A percentile compares a stretch with the other conserved stretches of the same genome.
These are phyloP conservation scores for Sturnus vulgaris DNA, from an alignment of 2,113 vertebrate genomes.

Conservation along the genomic window DNA sequence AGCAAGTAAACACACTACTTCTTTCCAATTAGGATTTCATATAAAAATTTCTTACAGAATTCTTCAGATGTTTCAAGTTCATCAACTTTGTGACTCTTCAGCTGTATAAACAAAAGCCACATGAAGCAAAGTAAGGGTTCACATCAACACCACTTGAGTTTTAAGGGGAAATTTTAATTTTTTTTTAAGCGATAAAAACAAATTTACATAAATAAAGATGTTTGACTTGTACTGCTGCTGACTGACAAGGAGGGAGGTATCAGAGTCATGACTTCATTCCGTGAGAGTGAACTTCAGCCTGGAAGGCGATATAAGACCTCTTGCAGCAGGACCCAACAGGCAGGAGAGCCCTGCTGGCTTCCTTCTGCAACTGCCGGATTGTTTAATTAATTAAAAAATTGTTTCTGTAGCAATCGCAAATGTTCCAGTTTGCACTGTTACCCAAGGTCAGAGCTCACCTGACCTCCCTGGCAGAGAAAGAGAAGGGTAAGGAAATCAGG, in stretches of 20 bases:
- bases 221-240: background rate
- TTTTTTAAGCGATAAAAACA: background rate
- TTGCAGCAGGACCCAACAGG: background rate
- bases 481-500: slow-evolving; percentile 23
- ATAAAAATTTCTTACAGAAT: background rate
- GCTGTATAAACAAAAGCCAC: background rate
- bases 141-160: background rate
- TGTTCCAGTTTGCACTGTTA: slow-evolving; percentile 10
- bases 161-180: background rate
- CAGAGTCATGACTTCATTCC: background rate
- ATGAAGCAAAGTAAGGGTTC: background rate
- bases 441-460: slow-evolving; percentile 18
- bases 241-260: background rate
- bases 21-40: background rate
- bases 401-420: slow-evolving; percentile 22
- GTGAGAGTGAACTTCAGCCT: background rate
- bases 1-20: background rate
- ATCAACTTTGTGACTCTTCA: background rate
- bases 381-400: slow-evolving; percentile 3
- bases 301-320: background rate
- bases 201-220: background rate
- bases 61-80: background rate
- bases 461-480: slow-evolving; percentile 49
- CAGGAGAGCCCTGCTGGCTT: background rate
- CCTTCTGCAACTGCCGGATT: background rate